Conservation (phyloP, 1,140 invertebrate genomes). For the Acyrthosiphon pisum region DNA sequence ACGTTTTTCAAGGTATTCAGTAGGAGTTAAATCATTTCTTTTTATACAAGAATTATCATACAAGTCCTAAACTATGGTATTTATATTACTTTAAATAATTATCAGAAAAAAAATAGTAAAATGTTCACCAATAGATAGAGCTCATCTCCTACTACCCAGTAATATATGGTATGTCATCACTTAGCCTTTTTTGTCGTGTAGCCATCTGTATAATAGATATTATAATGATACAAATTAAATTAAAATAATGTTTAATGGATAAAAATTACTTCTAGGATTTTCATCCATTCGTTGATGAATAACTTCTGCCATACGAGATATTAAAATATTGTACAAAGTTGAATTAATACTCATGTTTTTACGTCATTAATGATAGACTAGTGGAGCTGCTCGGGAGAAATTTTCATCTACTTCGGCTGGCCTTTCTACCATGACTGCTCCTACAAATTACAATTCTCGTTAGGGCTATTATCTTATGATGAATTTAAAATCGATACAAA, state of each 20-base stretch:
- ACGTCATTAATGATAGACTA: slow-evolving; percentile 95
- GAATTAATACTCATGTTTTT: slow-evolving; percentile 79
- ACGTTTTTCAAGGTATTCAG: too few relatives aligned
- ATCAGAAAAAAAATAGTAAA: too few relatives aligned
- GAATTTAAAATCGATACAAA: slow-evolving; percentile 61
- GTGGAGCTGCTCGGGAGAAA: slow-evolving; percentile 87
- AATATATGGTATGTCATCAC: too few relatives aligned
- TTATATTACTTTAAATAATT: too few relatives aligned
- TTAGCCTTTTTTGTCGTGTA: too few relatives aligned
- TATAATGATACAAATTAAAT: neutral
- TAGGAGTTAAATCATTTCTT: neutral
- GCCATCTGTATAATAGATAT: neutral
- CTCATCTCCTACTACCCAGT: too few relatives aligned
- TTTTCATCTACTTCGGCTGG: slow-evolving; percentile 92
- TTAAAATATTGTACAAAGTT: slow-evolving; percentile 85
- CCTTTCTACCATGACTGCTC: slow-evolving; percentile 87
- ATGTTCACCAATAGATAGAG: too few relatives aligned
- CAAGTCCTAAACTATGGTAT: too few relatives aligned
- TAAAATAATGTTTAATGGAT: neutral
- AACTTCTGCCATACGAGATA: slow-evolving; percentile 84
- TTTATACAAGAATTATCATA: too few relatives aligned
- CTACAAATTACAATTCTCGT: slow-evolving; percentile 63
- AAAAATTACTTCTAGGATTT: slow-evolving; percentile 70
- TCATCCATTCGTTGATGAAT: slow-evolving; percentile 84
- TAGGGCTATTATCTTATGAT: neutral